These are phyloP conservation scores for Pterobdella sp. DNA, from an alignment of 2,888 invertebrate genomes.

Conservation along the genomic window DNA sequence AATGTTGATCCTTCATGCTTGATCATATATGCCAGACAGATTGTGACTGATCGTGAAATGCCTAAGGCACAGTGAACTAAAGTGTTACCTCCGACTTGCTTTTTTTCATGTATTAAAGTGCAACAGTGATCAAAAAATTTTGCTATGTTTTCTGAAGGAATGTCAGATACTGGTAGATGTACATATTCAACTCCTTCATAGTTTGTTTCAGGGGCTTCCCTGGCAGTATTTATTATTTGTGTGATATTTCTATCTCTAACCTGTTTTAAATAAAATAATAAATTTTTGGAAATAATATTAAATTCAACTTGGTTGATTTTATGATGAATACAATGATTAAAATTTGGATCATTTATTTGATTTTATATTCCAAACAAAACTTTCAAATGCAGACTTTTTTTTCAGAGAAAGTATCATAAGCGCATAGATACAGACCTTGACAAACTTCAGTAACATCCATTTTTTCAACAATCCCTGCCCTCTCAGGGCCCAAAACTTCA, in stretches of 20 bases:
- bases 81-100: slow-evolving; percentile 17
- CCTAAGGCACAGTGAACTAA: slow-evolving; percentile 32
- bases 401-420: slow-evolving; percentile 26
- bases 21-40: slow-evolving; percentile 32
- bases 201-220: slow-evolving; percentile 18
- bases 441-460: slow-evolving; percentile 31
- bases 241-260: slow-evolving; percentile 12
- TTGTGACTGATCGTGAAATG: slow-evolving; percentile 31
- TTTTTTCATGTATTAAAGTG: slow-evolving; percentile 26
- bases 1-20: slow-evolving; percentile 27
- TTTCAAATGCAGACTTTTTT: slow-evolving; percentile 21
- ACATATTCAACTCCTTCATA: slow-evolving; percentile 19
- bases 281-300: too few relatives aligned
- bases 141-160: slow-evolving; percentile 24
- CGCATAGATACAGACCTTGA: slow-evolving; percentile 30
- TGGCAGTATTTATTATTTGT: slow-evolving; percentile 22
- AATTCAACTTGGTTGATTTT: too few relatives aligned
- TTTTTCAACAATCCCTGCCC: slow-evolving; percentile 6
- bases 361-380: background rate
- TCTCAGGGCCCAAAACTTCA: slow-evolving; percentile 20
- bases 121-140: slow-evolving; percentile 24
- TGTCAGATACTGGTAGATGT: slow-evolving; percentile 24
- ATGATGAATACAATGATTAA: too few relatives aligned
- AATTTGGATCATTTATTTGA: background rate
- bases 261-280: background rate